Base-by-base conservation (phyloP, 2,113 vertebrate genomes). In the Grantiella picta region DNA sequence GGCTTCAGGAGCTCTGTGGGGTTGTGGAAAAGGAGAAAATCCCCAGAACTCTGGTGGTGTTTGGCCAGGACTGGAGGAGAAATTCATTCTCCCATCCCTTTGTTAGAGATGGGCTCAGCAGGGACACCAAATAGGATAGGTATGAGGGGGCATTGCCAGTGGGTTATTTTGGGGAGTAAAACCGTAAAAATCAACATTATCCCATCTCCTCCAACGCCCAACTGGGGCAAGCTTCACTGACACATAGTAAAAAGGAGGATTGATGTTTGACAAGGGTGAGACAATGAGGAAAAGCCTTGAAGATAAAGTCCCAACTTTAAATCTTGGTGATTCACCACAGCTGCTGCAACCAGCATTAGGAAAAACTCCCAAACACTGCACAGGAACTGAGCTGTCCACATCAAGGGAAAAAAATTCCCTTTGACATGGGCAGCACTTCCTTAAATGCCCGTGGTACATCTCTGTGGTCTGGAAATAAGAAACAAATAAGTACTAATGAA, bases 401-500 rank as follows among this genome's bases (percentile, higher is more conserved):
- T 27, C 36, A 8, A 64, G 72, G 7, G 57, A 31, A 76, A 89
- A 89, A 86, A 71, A 68, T 3, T 90, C 76, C 40, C 56, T 68
- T 81, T 92, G 85, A 95, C 76, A 71, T 63, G 18, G 2, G 22
- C 68, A 35, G 25, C 53, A 35, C 54, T 86, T 73, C 60, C 33
- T 75, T 66, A 82, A 86, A 89, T 45, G 28, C 64, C 56, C 10
- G 1, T 16, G 40, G 64, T 78, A 75, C 22, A 4, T 24, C 36
- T 35, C 29, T 40, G 5, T n/a, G 59, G 59, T 82, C 78, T 69
- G 82, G 77, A 86, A 94, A 89, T 21, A 73, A 56, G 71, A 86
- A 95, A 70, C 44, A 85, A 94, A 94, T 80, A 95, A 92, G 94
- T 66, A 49, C 78, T 83, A 90, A 89, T 78, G 82, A 93, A 86